phyloP scores from a whole-genome alignment of 2,113 vertebrate species.

The Pedetes capensis region DNA sequence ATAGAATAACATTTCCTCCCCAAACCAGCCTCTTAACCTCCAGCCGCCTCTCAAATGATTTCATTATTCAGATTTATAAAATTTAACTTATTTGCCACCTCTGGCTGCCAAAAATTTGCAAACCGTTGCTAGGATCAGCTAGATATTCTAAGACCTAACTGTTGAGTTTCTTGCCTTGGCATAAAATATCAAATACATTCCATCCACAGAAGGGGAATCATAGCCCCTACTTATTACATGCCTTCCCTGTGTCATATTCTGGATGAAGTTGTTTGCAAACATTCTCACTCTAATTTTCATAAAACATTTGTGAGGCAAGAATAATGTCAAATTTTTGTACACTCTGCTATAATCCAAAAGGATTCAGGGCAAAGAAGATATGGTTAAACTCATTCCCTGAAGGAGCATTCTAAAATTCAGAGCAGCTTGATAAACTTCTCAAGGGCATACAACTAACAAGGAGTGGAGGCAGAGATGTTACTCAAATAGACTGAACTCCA shows the following conservation, averaged over 20 bases:
- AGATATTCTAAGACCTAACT: neutral
- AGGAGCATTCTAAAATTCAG: neutral
- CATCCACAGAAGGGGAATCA: neutral
- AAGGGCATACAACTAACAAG: neutral
- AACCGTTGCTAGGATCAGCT: constrained; percentile 31
- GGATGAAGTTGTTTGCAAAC: neutral
- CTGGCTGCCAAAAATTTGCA: constrained; percentile 54
- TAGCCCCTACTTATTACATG: neutral
- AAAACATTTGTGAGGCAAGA: neutral
- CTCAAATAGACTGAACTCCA: neutral
- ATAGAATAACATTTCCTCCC: constrained; percentile 66
- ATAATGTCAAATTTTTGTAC: neutral
- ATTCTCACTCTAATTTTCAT: neutral
- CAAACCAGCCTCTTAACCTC: constrained; percentile 56
- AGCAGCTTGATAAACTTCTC: neutral
- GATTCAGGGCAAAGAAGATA: neutral
- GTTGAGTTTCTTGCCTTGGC: neutral
- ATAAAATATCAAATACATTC: neutral
- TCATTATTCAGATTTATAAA: constrained; percentile 68
- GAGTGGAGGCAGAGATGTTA: neutral
- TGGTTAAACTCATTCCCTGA: neutral
- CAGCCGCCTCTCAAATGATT: constrained; percentile 56
- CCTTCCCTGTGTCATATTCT: neutral
- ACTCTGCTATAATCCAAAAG: neutral
- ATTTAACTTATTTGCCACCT: constrained; percentile 55